A percentile compares a stretch with the other conserved stretches of the same genome.
Evolutionary conservation across 2,888 invertebrate species (phyloP).

Genomic region (Tortricodes alternella): DNA sequence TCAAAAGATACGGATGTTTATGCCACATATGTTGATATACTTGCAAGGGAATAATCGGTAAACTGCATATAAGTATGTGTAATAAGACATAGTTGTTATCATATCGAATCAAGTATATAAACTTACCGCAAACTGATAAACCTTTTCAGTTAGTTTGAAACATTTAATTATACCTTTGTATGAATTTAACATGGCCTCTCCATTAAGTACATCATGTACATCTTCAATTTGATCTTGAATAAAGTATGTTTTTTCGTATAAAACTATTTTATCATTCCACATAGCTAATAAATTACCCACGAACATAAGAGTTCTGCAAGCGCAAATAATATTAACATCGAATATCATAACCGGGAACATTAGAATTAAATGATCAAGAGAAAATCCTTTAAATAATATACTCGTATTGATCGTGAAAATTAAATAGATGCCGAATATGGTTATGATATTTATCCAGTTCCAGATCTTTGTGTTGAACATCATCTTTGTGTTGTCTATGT

Average conservation of each 20-base stretch:
- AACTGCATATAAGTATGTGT: no score
- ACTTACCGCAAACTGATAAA: conserved; percentile 2
- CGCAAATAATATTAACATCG: neutral
- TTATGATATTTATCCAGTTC: neutral
- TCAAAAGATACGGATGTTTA: no score
- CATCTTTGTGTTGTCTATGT: neutral
- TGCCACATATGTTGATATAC: no score
- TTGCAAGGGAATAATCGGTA: no score
- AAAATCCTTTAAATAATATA: neutral
- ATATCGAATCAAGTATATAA: no score
- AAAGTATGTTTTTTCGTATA: neutral
- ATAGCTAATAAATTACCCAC: neutral
- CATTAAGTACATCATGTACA: neutral
- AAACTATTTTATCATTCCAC: neutral
- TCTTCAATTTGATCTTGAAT: neutral
- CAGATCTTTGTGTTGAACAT: neutral
- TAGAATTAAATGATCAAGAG: neutral
- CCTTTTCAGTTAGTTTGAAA: neutral
- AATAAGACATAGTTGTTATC: no score
- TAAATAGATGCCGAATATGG: neutral
- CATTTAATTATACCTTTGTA: neutral
- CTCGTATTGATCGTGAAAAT: no score
- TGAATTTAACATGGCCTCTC: neutral
- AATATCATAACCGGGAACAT: neutral
- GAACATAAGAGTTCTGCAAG: neutral